Percentiles rank a stretch among this genome's conserved stretches.
Evolutionary conservation across 2,888 invertebrate species (phyloP).

Genomic region (Creontiades dilutus): DNA sequence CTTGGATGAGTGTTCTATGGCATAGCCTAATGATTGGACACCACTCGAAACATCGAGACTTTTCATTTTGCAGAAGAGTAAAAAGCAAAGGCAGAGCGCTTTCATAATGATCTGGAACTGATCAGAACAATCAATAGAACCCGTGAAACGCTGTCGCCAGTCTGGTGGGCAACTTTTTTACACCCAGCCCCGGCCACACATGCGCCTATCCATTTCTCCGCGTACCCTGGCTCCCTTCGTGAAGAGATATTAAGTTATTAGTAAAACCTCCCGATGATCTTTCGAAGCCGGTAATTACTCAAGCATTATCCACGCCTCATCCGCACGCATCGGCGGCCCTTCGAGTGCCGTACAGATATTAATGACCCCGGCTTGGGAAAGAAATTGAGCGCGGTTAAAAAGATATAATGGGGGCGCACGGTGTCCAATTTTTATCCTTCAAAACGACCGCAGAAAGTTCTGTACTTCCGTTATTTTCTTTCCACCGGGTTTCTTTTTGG

Average conservation of each 20-base stretch:
- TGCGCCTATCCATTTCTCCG: conserved; percentile 56
- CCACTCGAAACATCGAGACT: not conserved
- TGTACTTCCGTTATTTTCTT: conserved; percentile 5
- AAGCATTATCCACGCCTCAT: conserved; percentile 69
- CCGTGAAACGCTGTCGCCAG: conserved; percentile 6
- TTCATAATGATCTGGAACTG: not conserved
- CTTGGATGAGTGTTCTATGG: too few relatives aligned
- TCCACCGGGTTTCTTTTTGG: not conserved
- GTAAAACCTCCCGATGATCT: conserved; percentile 67
- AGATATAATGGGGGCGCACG: conserved; percentile 23
- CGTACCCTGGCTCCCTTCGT: not conserved
- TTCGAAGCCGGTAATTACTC: conserved; percentile 62
- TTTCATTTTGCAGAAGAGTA: not conserved
- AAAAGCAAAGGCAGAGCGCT: not conserved
- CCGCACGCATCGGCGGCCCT: conserved; percentile 55
- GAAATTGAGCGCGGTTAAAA: conserved; percentile 44
- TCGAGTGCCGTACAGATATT: conserved; percentile 62
- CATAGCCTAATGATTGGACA: not conserved
- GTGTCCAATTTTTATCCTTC: conserved; percentile 27
- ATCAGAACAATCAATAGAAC: conserved; percentile 28
- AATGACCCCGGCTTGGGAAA: conserved; percentile 49
- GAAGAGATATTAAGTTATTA: conserved; percentile 68
- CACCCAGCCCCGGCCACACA: conserved; percentile 8
- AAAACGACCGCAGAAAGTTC: conserved; percentile 37
- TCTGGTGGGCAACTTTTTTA: not conserved